Evolutionary conservation across 1,140 invertebrate genomes (phyloP), one percentile per base, ranked within the genome.

Genomic region (Xylocopa sonorina): DNA sequence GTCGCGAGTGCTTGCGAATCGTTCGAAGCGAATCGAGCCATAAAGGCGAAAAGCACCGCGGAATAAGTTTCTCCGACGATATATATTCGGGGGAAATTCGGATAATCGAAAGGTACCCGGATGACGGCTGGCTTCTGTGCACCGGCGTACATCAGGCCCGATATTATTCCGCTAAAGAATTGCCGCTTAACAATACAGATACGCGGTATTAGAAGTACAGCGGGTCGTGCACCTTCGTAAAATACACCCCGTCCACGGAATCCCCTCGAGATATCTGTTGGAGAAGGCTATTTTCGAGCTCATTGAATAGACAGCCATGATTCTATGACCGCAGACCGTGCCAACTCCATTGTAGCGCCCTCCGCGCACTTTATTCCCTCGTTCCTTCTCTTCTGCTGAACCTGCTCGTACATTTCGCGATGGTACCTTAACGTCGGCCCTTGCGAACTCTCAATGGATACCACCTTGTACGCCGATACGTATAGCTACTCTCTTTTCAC

Each of bases 271-370:
- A 91, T 92, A 93, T 92, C 92, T 88, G 90, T 89, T 88, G 86
- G 89, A 92, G 88, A 88, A 90, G 89, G 88, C 92, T 91, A 93
- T 93, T 93, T 93, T 92, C 92, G 84, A 92, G 91, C 91, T 92
- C 92, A 92, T 93, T 93, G 91, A 93, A 93, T 92, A 92, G 92
- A 92, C 91, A 92, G 91, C 89, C 90, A 91, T 92, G 92, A 92
- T 92, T 92, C 91, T 91, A 92, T 91, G 91, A 92, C 89, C 90
- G 80, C 88, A 88, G 88, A 92, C 87, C 91, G 91, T 93, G 92
- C 92, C 92, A 93, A 93, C 90, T 93, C 89, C 88, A 93, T 93
- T 92, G 91, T 92, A 91, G 83, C 89, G 84, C 88, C 87, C 87
- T 91, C 83, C 83, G 80, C 88, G 27, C 87, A 90, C 88, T 92